Conservation (phyloP, 2,797 vertebrate species). For the Falco peregrinus region DNA sequence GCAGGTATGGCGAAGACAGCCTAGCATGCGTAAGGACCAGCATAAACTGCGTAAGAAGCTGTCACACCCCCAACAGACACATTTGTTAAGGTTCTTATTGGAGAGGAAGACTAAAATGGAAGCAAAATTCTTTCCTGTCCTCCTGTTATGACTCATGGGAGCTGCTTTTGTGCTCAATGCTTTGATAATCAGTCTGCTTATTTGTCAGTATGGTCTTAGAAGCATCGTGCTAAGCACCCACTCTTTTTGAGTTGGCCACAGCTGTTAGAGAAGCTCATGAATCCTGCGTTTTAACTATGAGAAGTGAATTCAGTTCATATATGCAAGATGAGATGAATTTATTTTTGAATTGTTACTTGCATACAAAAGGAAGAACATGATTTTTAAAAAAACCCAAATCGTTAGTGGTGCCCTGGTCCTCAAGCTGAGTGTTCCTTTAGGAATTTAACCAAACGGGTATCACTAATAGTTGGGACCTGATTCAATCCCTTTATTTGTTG, state of each 20-base stretch:
- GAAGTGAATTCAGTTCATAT: neutral
- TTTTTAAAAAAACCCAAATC: neutral
- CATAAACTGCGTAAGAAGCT: neutral
- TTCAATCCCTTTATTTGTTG: neutral
- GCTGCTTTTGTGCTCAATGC: slow-evolving; percentile 22
- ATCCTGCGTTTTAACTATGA: neutral
- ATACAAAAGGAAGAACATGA: neutral
- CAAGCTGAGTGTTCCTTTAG: neutral
- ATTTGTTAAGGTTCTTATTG: neutral
- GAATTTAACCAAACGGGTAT: neutral
- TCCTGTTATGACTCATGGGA: slow-evolving; percentile 47
- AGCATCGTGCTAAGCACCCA: slow-evolving; percentile 35
- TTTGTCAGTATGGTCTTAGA: slow-evolving; percentile 32
- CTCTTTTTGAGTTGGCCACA: slow-evolving; percentile 35
- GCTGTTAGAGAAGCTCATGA: neutral
- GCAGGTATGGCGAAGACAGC: neutral
- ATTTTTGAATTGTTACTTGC: neutral
- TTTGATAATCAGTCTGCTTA: slow-evolving; percentile 44
- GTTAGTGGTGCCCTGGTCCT: neutral
- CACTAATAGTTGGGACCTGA: neutral
- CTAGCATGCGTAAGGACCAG: neutral
- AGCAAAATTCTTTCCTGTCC: slow-evolving; percentile 56
- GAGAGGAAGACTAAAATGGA: slow-evolving; percentile 38
- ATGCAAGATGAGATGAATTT: neutral
- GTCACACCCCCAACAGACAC: neutral